phyloP scores from a whole-genome alignment of 2,113 vertebrate genomes.

The Rallus limicola region DNA sequence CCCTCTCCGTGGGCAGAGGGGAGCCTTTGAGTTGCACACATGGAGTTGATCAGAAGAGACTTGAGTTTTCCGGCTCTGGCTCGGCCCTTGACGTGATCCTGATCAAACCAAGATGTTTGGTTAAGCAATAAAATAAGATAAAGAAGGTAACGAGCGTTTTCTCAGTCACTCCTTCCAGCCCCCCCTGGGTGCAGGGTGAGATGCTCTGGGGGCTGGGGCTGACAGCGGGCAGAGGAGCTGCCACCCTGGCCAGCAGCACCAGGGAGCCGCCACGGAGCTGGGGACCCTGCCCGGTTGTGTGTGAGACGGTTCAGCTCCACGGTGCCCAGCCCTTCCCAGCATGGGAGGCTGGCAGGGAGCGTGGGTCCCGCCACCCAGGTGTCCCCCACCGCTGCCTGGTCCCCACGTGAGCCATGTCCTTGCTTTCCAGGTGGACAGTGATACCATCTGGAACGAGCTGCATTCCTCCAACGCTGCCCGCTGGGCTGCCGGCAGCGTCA shows the following conservation, averaged over 20 bases:
- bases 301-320: neutral
- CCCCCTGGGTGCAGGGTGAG: neutral
- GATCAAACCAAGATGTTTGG: slow-evolving; percentile 60
- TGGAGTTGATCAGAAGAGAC: slow-evolving; percentile 52
- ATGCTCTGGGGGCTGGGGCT: neutral
- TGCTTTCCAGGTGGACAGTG: slow-evolving; percentile 86
- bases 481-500: slow-evolving; percentile 88
- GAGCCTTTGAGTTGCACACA: slow-evolving; percentile 65
- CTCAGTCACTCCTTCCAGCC: slow-evolving; percentile 3
- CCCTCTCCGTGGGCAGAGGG: slow-evolving; percentile 69
- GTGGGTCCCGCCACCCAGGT: fast-evolving
- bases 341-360: neutral
- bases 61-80: slow-evolving; percentile 43
- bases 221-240: neutral
- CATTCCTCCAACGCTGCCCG: slow-evolving; percentile 91
- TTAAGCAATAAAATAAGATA: slow-evolving; percentile 44
- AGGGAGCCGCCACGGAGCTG: too few relatives aligned
- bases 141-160: slow-evolving; percentile 51
- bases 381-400: neutral
- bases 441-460: slow-evolving; percentile 94
- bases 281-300: neutral
- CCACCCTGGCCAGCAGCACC: neutral
- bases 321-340: neutral
- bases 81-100: slow-evolving; percentile 57
- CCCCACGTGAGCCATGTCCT: neutral